Percentiles rank a stretch among this genome's conserved stretches.
Evolutionary conservation across 2,113 vertebrate genomes (phyloP).

Genomic region (Okapia johnstoni): DNA sequence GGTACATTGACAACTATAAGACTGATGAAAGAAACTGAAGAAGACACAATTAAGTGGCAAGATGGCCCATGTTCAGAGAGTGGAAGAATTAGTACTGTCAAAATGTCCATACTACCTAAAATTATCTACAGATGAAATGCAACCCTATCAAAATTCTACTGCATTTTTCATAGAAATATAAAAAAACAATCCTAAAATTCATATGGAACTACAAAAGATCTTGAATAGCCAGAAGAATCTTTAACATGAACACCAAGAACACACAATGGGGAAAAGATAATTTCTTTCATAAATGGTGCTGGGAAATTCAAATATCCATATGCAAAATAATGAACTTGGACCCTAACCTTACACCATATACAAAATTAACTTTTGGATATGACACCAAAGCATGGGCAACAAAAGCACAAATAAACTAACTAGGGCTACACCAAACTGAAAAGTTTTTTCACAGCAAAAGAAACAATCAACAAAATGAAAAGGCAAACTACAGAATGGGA

Average conservation of each 20-base stretch:
- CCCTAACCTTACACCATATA: background rate
- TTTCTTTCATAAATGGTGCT: background rate
- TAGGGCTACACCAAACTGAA: background rate
- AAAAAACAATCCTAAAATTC: background rate
- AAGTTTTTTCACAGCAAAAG: background rate
- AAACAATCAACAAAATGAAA: background rate
- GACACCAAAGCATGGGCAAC: background rate
- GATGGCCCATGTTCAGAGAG: background rate
- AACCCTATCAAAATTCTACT: background rate
- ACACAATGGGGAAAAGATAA: background rate
- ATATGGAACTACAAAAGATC: background rate
- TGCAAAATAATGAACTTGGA: background rate
- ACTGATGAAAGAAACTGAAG: background rate
- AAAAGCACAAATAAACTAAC: background rate
- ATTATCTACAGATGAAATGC: background rate
- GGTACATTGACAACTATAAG: background rate
- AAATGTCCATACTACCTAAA: background rate
- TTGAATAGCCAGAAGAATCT: background rate
- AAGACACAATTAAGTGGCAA: background rate
- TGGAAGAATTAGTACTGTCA: background rate
- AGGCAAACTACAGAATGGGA: background rate
- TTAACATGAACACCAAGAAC: background rate
- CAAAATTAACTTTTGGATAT: background rate
- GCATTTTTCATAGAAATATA: background rate
- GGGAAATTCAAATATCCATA: background rate